Evolutionary conservation across 2,797 vertebrate genomes (phyloP), one percentile per base, ranked within the genome.

Genomic region (Paratrypauchen microcephalus): DNA sequence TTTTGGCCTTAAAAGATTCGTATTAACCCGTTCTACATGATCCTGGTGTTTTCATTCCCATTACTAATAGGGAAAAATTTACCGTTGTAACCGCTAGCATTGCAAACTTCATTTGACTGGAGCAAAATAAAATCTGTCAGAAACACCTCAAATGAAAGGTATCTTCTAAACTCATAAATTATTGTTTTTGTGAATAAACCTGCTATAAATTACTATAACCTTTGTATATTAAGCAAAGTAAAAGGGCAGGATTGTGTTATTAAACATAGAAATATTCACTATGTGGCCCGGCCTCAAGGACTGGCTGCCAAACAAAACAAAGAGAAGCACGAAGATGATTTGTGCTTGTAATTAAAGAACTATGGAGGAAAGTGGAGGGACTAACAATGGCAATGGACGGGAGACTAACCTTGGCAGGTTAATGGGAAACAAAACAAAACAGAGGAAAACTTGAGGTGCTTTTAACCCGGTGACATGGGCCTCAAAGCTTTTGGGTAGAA

Each of bases 261-360:
- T 72, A 76, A 84, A 88, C 73, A 79, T 69, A 72, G 79, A 83
- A 78, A 82, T 77, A 80, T 82, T 86, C 82, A 87, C 88, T 83
- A 83, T 74, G 70, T 76, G 78, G 75, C n/a, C 39, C 30, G 47
- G 58, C 30, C 73, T 79, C 80, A 72, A 81, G 76, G 71, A 71
- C 24, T 41, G 39, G 65, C 68, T 81, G 82, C 78, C 72, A 88
- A 82, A 83, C 84, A 76, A 85, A 86, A 87, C 78, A 85, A 78
- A 79, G 61, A 61, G 54, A 75, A 50, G 66, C n/a, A n/a, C n/a
- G 65, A 81, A 66, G 75, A 77, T 80, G 81, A 86, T 83, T 86
- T 83, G 80, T 83, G 66, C 78, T 83, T 82, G 83, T 78, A 85
- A 88, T 83, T 76, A 68, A 68, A 76, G 70, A 68, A 76, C 48